Percentiles rank a stretch among this genome's conserved stretches.
These are phyloP conservation scores for Artibeus lituratus DNA, from an alignment of 2,797 vertebrate genomes.

Conservation along the genomic window DNA sequence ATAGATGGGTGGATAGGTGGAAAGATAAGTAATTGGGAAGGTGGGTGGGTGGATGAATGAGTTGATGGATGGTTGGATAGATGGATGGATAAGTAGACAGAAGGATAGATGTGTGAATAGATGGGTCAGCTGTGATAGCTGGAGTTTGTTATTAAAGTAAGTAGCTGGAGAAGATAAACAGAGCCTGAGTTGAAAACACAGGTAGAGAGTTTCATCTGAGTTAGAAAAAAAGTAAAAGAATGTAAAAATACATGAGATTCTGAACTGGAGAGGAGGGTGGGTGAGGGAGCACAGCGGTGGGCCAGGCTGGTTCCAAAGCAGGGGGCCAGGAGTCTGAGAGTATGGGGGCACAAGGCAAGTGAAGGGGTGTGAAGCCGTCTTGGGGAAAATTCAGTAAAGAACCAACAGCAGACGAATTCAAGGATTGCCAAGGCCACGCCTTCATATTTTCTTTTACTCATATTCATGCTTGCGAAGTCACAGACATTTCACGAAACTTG, in stretches of 20 bases:
- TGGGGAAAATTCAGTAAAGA: background rate
- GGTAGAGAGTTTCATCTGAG: background rate
- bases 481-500: background rate
- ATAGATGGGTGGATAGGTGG: background rate
- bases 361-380: background rate
- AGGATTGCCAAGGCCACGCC: background rate
- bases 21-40: rapidly evolving
- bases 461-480: background rate
- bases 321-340: background rate
- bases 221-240: background rate
- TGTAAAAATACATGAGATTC: background rate
- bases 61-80: background rate
- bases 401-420: background rate
- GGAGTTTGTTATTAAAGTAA: background rate
- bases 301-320: background rate
- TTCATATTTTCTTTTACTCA: constrained; percentile 37
- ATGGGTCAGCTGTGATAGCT: background rate
- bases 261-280: background rate
- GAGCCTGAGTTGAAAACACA: background rate
- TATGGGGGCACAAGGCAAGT: background rate
- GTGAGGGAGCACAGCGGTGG: background rate
- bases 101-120: too few relatives aligned
- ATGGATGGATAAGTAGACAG: too few relatives aligned
- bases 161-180: background rate
- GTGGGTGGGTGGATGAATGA: background rate